Evolutionary conservation across 2,797 vertebrate species (phyloP), one percentile per base, ranked within the genome.

Genomic region (Pelochelys cantorii): DNA sequence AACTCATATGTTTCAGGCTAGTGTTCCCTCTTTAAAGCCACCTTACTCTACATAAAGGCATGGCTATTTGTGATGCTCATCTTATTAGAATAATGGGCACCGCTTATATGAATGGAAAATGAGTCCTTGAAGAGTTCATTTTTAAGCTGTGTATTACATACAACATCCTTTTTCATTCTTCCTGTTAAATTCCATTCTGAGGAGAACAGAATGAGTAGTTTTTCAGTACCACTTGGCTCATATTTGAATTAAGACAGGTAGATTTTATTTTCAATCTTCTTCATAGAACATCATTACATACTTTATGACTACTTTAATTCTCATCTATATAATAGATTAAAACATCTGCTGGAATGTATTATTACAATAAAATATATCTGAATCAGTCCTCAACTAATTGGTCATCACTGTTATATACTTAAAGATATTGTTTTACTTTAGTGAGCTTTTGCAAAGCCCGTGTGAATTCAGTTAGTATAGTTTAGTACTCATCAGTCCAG

Each of bases 191-290:
- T 71, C 34, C 20, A 71, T 8, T 71, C 23, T n/a, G 84, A 25
- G 23, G 1, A 65, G 54, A 81, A 94, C 62, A 42, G 2, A 86
- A 83, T 29, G 25, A 54, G 0, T 2, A 10, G 18, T 59, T 56
- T 22, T 68, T 90, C 77, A 0, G 0, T 5, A 85, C 89, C 27
- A 84, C 17, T 4, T 84, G 23, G 59, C 37, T 85, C 82, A n/a
- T 31, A 0, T 56, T 86, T 90, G 42, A 79, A 74, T 5, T 84
- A 10, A 90, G n/a, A 84, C 54, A 79, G 79, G 42, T 25, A 90
- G 37, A 52, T 80, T 42, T 86, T 71, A 54, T 22, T 88, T 89
- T 84, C 7, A 74, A 84, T 80, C 86, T 84, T 90, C 90, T 89
- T 75, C 0, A 62, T 62, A 1, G 5, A 74, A 4, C 56, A 83